Base-by-base conservation (phyloP, 1,140 invertebrate species). In the Portunus trituberculatus region DNA sequence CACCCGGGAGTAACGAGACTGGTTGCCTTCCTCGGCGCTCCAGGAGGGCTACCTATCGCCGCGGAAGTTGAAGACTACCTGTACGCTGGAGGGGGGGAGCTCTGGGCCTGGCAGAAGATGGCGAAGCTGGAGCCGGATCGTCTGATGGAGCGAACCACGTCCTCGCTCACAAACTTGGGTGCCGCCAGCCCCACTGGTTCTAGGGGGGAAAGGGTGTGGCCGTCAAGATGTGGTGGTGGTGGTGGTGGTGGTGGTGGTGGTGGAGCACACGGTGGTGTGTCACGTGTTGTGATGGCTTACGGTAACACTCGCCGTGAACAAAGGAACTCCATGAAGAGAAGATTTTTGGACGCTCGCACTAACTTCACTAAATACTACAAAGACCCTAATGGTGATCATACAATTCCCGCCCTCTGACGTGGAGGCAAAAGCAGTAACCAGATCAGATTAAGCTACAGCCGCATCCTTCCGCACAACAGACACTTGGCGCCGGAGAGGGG, bases 71-170 rank as follows among this genome's bases (percentile, higher is more conserved):
- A 6, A 59, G 82, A 20, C 48, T 52, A 94, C 94, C 94, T 91
- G 94, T 91, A 48, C 0, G 8, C 3, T 0, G 94, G 94, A 8
- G 94, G 94, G 0, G 94, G 94, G 31, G 86, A 48, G 67, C 88
- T 91, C 94, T 94, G 94, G 67, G 94, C 94, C 48, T 46, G 31
- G 48, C 94, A 91, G 94, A 94, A 94, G 88, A 94, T 59, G 12
- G 94, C 39, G 45, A 94, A 39, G 45, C 94, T 59, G 76, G 32
- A 46, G 14, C 82, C 94, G 14, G 94, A 52, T 14, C 14, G 45
- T 39, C 89, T 31, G 94, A 46, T 87, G 59, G 94, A 76, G 28
- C 94, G 59, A 28, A 86, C 39, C 67, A 94, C 94, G 88, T 94
- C 94, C 94, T 86, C 94, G 16, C 67, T 94, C 48, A 86, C 94